Evolutionary conservation across 1,140 invertebrate genomes (phyloP).

Genomic region (Drosophila nebulosa): DNA sequence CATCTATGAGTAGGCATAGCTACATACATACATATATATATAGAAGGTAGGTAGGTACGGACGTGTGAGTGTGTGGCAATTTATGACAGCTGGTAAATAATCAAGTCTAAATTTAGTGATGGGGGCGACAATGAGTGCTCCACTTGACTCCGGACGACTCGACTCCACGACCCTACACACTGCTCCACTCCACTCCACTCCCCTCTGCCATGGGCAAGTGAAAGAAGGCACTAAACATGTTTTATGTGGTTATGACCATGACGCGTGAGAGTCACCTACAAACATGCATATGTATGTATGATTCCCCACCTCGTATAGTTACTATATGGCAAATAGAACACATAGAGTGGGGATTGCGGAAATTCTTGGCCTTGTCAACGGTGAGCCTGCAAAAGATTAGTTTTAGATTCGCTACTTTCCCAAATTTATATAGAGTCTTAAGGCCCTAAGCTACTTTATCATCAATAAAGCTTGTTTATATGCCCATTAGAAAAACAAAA

Average conservation of each 20-base stretch:
- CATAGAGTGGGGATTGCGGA: not conserved
- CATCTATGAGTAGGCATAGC: not conserved
- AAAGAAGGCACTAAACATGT: constrained; percentile 39
- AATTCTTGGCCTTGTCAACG: not conserved
- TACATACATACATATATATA: not conserved
- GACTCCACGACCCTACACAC: not conserved
- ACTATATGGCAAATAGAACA: not conserved
- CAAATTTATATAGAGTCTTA: not conserved
- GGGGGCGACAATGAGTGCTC: not conserved
- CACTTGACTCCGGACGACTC: not conserved
- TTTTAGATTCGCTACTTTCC: not conserved
- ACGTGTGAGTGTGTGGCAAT: constrained; percentile 7
- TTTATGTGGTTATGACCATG: constrained; percentile 44
- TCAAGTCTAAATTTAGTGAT: constrained; percentile 30
- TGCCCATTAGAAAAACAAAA: not conserved
- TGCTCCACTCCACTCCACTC: not conserved
- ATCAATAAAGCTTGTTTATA: not conserved
- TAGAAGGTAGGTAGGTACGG: not conserved
- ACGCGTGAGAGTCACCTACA: constrained; percentile 37
- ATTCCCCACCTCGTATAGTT: not conserved
- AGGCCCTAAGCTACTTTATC: constrained; percentile 6
- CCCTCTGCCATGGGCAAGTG: not conserved
- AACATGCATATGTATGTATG: too few relatives aligned
- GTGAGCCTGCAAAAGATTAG: not conserved
- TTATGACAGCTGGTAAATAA: constrained; percentile 40